Conservation (phyloP, 1,140 invertebrate species). For the Druon quercuslanigerum region DNA sequence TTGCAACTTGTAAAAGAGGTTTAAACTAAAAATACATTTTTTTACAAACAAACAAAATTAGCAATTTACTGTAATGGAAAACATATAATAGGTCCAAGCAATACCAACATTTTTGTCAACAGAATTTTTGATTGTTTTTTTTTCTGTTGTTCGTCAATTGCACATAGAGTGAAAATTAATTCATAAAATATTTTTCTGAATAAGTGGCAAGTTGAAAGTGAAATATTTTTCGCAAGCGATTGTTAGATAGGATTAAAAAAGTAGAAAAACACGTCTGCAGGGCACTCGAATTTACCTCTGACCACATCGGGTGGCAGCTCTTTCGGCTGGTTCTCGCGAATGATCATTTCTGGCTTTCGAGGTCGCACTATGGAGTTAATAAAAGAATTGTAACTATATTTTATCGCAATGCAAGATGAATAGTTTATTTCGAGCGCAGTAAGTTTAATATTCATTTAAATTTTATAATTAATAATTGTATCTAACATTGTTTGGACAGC, state of each 20-base stretch:
- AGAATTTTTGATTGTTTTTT: no score
- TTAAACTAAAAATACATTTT: no score
- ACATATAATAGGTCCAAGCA: no score
- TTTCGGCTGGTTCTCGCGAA: constrained; percentile 91
- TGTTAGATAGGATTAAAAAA: constrained; percentile 1
- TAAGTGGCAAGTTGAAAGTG: neutral
- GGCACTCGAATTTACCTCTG: constrained; percentile 81
- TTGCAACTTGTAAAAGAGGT: no score
- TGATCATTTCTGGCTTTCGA: constrained; percentile 91
- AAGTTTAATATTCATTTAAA: neutral
- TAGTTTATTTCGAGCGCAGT: neutral
- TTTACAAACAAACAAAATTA: no score
- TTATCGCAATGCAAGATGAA: neutral
- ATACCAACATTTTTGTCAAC: no score
- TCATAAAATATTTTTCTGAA: neutral
- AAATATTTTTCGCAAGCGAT: constrained; percentile 19
- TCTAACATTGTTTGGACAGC: neutral
- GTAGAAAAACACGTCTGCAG: constrained; percentile 31
- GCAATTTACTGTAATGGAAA: no score
- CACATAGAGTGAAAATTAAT: no score
- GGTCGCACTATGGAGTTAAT: constrained; percentile 75
- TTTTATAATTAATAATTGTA: neutral
- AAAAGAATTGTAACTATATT: constrained; percentile 22
- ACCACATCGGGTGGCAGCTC: constrained; percentile 93
- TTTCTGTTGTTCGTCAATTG: no score